Conservation (phyloP, 2,113 vertebrate species). For the Nesogale talazaci region DNA sequence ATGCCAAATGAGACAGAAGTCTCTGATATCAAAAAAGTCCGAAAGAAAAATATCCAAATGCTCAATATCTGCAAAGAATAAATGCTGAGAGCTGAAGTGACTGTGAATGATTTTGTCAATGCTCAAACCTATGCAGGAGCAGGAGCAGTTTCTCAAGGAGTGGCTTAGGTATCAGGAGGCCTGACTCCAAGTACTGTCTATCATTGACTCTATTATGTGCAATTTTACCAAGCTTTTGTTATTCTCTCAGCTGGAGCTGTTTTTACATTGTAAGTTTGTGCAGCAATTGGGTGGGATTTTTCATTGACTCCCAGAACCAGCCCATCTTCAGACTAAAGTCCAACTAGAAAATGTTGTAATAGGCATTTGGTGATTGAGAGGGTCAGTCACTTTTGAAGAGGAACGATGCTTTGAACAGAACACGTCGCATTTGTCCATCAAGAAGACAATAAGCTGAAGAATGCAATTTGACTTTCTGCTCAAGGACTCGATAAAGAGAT, state of each 20-base stretch:
- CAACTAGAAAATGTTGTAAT: conserved; percentile 15
- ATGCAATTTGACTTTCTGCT: not conserved
- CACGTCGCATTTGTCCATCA: not conserved
- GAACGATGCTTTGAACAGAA: not conserved
- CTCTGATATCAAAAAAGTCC: not conserved
- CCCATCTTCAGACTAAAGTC: conserved; percentile 38
- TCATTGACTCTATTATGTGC: not conserved
- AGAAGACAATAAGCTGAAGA: not conserved
- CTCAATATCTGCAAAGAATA: not conserved
- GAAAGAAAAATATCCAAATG: conserved; percentile 4
- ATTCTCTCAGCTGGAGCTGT: not conserved
- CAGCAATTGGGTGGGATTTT: conserved; percentile 52
- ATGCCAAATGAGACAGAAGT: conserved; percentile 40
- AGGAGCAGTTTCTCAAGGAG: conserved; percentile 12
- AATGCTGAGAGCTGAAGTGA: not conserved
- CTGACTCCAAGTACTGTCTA: not conserved
- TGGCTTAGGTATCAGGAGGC: not conserved
- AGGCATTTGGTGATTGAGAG: not conserved
- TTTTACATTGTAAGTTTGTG: conserved; percentile 18
- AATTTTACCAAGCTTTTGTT: conserved; percentile 50
- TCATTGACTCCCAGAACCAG: conserved; percentile 35
- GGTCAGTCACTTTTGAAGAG: not conserved
- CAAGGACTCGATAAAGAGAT: not conserved
- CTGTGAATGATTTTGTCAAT: not conserved
- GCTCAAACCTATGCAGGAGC: not conserved